Percentiles rank a stretch among this genome's conserved stretches.
phyloP scores from a whole-genome alignment of 2,113 vertebrate genomes.

The Lepus europaeus region DNA sequence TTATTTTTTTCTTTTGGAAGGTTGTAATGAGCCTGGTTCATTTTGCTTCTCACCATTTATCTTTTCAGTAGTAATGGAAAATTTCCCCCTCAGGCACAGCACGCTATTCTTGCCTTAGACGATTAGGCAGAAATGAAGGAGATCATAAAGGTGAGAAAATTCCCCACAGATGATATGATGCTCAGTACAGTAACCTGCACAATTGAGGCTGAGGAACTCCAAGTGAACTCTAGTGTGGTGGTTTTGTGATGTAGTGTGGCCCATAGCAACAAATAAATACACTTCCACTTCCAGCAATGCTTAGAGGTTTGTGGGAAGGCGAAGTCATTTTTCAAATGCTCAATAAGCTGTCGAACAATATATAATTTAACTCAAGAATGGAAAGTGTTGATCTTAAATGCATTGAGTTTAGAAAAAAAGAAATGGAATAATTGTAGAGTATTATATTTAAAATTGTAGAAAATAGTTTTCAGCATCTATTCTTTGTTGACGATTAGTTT shows the following conservation, averaged over 20 bases:
- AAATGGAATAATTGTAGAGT: background rate
- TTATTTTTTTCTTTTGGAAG: constrained; percentile 83
- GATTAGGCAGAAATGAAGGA: constrained; percentile 87
- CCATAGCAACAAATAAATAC: constrained; percentile 50
- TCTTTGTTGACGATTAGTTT: constrained; percentile 37
- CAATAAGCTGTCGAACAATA: constrained; percentile 54
- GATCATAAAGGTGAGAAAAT: constrained; percentile 87
- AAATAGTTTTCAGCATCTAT: background rate
- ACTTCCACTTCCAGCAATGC: background rate
- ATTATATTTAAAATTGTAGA: background rate
- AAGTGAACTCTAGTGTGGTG: constrained; percentile 65
- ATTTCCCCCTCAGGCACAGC: constrained; percentile 86
- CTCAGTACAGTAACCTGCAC: constrained; percentile 58
- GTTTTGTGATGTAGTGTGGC: constrained; percentile 19
- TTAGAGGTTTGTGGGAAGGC: background rate
- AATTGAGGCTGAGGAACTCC: constrained; percentile 72
- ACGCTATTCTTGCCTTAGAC: constrained; percentile 87
- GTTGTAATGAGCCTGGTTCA: constrained; percentile 88
- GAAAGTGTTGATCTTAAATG: constrained; percentile 23
- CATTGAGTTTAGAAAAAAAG: background rate
- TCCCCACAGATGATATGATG: constrained; percentile 81
- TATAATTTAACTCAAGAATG: background rate
- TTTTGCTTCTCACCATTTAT: constrained; percentile 90
- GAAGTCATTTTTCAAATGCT: constrained; percentile 56
- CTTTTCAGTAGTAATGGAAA: constrained; percentile 88